phyloP scores from a whole-genome alignment of 2,113 vertebrate genomes.

The Oceanites oceanicus region DNA sequence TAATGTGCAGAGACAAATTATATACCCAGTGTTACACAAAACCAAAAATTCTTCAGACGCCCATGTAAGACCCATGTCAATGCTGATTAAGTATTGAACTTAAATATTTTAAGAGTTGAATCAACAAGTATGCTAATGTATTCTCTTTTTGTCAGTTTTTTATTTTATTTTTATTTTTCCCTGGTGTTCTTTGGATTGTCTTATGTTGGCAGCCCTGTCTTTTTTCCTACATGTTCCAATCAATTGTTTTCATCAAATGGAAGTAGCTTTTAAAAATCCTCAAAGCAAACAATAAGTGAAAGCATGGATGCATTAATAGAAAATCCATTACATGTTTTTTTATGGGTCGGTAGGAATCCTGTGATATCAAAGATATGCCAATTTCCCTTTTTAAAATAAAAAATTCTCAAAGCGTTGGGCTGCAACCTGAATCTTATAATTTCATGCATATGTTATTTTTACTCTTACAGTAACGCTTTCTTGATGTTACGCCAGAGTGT shows the following conservation, averaged over 20 bases:
- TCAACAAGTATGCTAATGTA: background rate
- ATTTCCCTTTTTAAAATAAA: background rate
- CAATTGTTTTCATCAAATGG: background rate
- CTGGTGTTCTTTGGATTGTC: background rate
- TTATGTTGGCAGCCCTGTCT: background rate
- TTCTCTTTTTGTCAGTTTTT: background rate
- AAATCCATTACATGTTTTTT: background rate
- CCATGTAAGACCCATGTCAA: background rate
- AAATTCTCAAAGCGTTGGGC: background rate
- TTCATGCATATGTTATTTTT: background rate
- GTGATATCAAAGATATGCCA: background rate
- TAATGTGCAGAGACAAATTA: fast-evolving
- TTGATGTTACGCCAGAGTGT: background rate
- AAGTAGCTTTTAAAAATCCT: background rate
- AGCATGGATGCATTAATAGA: background rate
- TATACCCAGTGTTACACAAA: background rate
- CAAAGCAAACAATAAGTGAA: background rate
- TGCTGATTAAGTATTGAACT: background rate
- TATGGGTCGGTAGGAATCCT: background rate
- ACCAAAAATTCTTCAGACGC: background rate
- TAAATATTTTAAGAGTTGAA: background rate
- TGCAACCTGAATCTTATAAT: background rate
- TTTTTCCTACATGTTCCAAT: background rate
- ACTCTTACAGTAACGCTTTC: background rate
- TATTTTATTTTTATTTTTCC: background rate